Evolutionary conservation across 2,113 vertebrate genomes (phyloP), one percentile per base, ranked within the genome.

Genomic region (Murina feae): DNA sequence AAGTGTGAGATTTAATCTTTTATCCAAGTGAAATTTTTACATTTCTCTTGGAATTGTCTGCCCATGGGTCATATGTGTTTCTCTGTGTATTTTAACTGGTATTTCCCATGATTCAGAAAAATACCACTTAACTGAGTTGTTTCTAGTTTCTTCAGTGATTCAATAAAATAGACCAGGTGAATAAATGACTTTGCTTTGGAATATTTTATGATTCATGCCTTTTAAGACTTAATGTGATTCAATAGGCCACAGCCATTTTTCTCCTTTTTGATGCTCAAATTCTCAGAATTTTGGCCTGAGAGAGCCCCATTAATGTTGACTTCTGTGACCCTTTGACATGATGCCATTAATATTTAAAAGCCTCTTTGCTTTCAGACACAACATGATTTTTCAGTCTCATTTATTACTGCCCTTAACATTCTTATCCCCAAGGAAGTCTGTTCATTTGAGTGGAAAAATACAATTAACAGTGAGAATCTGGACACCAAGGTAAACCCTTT

Each of bases 301-400:
- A 60, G 21, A 86, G 21, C 9, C 37, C 17, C 6, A 75, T 69
- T 85, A 74, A 92, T 2, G 3, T 63, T 93, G 9, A 4, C 39
- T 89, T 85, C 51, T 81, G 23, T 95, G 91, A 84, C 18, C 30
- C 44, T 79, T 23, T 80, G 11, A 63, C 18, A 80, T 16, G 35
- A 82, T 85, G 11, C 0, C 58, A 89, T 85, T 71, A 76, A 80
- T 74, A 75, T 68, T 92, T 82, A 76, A 93, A 90, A 95, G 68
- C 47, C 9, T 93, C 49, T 4, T 17, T 47, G 39, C 42, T 80
- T 93, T 86, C 32, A 92, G 13, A 12, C 3, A 58, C 68, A 78
- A 39, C 5, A 39, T 82, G 58, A 82, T 35, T 92, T 94, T 86
- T 35, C 58, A 35, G 12, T 16, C 12, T 65, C 35, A 65, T 37